A percentile compares a stretch with the other conserved stretches of the same genome.
Evolutionary conservation across 2,888 invertebrate genomes (phyloP).

Genomic region (Anagyrus pseudococci): DNA sequence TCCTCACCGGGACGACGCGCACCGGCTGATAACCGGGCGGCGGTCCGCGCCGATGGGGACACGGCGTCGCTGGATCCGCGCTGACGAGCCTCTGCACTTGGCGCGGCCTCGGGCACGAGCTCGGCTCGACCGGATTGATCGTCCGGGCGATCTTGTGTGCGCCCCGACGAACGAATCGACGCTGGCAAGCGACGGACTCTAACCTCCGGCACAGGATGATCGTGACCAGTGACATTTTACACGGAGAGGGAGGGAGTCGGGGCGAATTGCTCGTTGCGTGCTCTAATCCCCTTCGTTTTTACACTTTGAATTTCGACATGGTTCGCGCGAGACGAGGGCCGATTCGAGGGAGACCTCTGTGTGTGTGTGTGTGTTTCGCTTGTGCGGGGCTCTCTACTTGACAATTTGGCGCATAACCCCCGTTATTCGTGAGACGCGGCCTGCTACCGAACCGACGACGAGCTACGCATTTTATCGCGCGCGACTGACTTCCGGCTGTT

Average conservation of each 20-base stretch:
- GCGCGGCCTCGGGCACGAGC: constrained; percentile 46
- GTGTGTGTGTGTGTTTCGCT: no score
- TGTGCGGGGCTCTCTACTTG: no score
- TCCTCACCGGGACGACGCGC: constrained; percentile 50
- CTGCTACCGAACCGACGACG: no score
- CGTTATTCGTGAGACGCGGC: no score
- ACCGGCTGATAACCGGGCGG: not conserved
- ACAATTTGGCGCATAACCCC: no score
- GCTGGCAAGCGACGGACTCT: not conserved
- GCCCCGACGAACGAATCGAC: constrained; percentile 5
- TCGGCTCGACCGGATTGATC: constrained; percentile 54
- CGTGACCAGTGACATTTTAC: no score
- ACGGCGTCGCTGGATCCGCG: constrained; percentile 41
- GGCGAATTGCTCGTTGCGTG: no score
- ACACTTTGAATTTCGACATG: constrained; percentile 4
- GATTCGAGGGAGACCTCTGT: not conserved
- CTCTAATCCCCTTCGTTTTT: no score
- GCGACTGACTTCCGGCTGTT: no score
- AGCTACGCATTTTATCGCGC: no score
- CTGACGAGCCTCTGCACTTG: constrained; percentile 45
- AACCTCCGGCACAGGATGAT: not conserved
- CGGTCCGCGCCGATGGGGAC: constrained; percentile 21
- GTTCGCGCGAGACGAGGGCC: not conserved
- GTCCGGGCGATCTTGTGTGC: constrained; percentile 47
- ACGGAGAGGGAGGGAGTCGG: no score